Base-by-base conservation (phyloP, 2,113 vertebrate genomes). In the Acinonyx jubatus region DNA sequence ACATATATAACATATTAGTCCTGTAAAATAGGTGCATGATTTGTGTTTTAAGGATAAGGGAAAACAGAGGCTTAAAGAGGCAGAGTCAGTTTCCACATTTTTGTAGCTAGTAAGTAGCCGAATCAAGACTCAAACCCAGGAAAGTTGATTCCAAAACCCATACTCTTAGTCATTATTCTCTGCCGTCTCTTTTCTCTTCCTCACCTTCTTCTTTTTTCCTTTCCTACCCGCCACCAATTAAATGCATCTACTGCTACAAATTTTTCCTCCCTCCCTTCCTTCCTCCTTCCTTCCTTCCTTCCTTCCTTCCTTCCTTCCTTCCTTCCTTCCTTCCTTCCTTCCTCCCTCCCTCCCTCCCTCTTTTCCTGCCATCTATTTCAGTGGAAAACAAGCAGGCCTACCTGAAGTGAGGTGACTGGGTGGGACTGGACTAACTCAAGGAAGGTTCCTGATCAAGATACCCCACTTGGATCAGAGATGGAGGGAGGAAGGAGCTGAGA, bases 61-160 rank as follows among this genome's bases (percentile, higher is more conserved):
- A 55, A 84, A 63, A 33, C 48, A 91, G 38, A 83, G 15, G 31
- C 5, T 5, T 21, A 69, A 38, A 61, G 12, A 50, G 33, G 31
- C 45, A 76, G 95, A 82, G 73, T 52, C 36, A 89, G 65, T 89
- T n/a, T 31, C 69, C 16, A 6, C 73, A 71, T 52, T 76, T 93
- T 85, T 16, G 36, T 7, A 81, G 33, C 23, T 52, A 48, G 1
- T 61, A 68, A 82, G 55, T 33, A 21, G 5, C 50, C n/a, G 8
- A 41, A 29, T 84, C 21, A 88, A 89, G 57, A 89, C 19, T 89
- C 41, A 71, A 45, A 73, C 7, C 2, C 25, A 50, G 25, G 3
- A 50, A 61, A 7, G 29, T 29, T n/a, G 19, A 80, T 78, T 81
- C 29, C 45, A 68, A 38, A 85, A 38, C 13, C 65, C 55, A 41